Conservation (phyloP, 2,113 vertebrate genomes). For the Narcine bancroftii region DNA sequence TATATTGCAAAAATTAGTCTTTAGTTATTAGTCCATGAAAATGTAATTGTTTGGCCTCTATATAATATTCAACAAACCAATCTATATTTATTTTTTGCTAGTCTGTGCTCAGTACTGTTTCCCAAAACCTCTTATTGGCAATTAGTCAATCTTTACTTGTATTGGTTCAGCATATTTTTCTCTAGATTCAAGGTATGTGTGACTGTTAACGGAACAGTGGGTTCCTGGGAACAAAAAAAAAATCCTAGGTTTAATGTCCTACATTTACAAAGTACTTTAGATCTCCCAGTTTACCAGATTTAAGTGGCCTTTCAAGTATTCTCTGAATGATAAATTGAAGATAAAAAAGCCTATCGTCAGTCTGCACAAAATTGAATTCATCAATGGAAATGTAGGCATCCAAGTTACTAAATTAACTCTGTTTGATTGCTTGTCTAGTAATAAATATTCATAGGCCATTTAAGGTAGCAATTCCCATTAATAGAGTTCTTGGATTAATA, state of each 20-base stretch:
- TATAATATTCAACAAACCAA: constrained; percentile 37
- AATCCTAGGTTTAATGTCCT: constrained; percentile 38
- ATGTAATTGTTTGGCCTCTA: constrained; percentile 50
- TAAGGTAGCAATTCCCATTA: neutral
- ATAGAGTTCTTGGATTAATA: neutral
- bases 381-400: neutral
- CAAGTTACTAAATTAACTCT: neutral
- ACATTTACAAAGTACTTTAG: constrained; percentile 42
- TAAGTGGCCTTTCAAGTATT: constrained; percentile 44
- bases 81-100: constrained; percentile 37
- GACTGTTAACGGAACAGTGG: constrained; percentile 46
- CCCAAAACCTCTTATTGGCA: constrained; percentile 30
- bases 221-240: constrained; percentile 39
- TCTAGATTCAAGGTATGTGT: constrained; percentile 38
- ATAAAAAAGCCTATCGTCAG: constrained; percentile 39
- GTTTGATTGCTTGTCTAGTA: neutral
- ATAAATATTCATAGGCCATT: neutral
- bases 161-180: constrained; percentile 28
- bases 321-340: neutral
- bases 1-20: constrained; percentile 54
- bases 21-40: constrained; percentile 53
- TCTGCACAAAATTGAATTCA: constrained; percentile 41
- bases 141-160: constrained; percentile 21
- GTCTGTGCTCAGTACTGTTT: constrained; percentile 40
- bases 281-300: constrained; percentile 36